Conservation (phyloP, 2,797 vertebrate species). For the Arrhamphus sclerolepis region DNA sequence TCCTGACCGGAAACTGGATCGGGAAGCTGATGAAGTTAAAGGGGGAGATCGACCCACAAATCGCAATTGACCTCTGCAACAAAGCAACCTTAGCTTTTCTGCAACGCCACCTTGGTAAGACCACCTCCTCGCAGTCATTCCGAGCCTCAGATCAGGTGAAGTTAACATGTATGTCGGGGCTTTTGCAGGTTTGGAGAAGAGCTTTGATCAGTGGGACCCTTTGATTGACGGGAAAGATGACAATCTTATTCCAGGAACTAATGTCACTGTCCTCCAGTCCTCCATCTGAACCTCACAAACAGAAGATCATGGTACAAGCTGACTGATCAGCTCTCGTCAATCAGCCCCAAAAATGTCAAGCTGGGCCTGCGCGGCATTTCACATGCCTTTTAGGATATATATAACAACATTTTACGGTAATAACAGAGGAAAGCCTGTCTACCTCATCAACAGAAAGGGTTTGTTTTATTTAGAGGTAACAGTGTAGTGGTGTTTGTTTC, state of each 20-base stretch:
- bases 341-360: background rate
- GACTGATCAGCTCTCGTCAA: background rate
- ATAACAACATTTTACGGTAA: background rate
- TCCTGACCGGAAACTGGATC: constrained; percentile 85
- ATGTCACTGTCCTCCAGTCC: constrained; percentile 78
- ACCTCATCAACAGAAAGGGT: constrained; percentile 53
- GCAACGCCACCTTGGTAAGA: constrained; percentile 91
- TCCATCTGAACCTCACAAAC: constrained; percentile 65
- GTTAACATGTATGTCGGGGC: background rate
- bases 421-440: constrained; percentile 28
- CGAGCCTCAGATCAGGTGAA: background rate
- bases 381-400: background rate
- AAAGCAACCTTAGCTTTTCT: constrained; percentile 93
- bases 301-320: background rate
- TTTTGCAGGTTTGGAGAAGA: constrained; percentile 83
- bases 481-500: constrained; percentile 30
- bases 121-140: rapidly evolving
- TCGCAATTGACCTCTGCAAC: constrained; percentile 89
- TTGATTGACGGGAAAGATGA: constrained; percentile 89
- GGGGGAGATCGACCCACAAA: constrained; percentile 89
- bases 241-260: constrained; percentile 90
- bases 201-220: constrained; percentile 90
- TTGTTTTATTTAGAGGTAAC: constrained; percentile 29
- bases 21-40: constrained; percentile 88
- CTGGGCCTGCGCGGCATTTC: background rate